phyloP scores from a whole-genome alignment of 2,113 vertebrate genomes.

The Felis chaus region DNA sequence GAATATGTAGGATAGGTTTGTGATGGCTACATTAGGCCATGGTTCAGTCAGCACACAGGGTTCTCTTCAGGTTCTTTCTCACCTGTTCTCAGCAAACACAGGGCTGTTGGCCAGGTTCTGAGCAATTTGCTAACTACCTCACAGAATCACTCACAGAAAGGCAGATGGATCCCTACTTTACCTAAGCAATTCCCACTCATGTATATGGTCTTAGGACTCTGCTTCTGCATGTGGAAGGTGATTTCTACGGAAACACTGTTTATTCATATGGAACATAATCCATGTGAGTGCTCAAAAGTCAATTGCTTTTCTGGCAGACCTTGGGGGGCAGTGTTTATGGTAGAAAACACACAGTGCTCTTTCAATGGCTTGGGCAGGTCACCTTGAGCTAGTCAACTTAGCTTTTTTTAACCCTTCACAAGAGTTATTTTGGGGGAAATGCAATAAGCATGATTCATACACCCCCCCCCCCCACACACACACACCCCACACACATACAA shows the following conservation, averaged over 20 bases:
- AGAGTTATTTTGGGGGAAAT: not conserved
- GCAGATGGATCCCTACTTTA: not conserved
- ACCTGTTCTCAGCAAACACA: not conserved
- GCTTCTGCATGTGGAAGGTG: not conserved
- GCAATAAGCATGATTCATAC: not conserved
- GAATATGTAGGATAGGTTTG: not conserved
- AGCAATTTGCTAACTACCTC: not conserved
- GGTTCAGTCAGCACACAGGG: rapidly evolving
- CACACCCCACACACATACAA: not conserved
- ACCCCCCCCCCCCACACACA: not conserved
- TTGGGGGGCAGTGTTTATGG: not conserved
- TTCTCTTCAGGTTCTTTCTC: not conserved
- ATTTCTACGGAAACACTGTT: not conserved
- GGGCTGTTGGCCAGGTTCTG: not conserved
- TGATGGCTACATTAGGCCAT: not conserved
- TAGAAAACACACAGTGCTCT: not conserved
- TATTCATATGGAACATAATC: not conserved
- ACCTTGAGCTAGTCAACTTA: not conserved
- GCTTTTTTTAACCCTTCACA: not conserved
- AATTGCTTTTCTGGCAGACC: not conserved
- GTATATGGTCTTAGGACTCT: not conserved
- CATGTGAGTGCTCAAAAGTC: not conserved
- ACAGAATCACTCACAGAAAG: not conserved
- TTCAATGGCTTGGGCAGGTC: not conserved
- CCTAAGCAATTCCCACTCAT: rapidly evolving